These are phyloP conservation scores for Lanius ludovicianus DNA, from an alignment of 2,113 vertebrate genomes.

Conservation along the genomic window DNA sequence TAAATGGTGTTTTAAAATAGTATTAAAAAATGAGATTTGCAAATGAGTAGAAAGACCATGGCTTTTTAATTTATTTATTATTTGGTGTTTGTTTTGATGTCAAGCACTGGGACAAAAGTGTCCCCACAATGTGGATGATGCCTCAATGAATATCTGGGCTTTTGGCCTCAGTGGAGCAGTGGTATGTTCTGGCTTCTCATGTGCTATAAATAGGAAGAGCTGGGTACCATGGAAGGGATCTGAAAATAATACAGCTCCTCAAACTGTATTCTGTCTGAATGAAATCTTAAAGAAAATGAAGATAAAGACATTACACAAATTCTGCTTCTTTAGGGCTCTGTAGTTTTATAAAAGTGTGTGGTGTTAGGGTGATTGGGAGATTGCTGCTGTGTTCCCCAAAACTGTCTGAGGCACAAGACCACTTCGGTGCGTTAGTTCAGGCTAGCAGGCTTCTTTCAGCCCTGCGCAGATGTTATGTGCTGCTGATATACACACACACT, in stretches of 20 bases:
- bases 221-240: background rate
- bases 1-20: background rate
- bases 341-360: no score
- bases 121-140: background rate
- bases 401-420: no score
- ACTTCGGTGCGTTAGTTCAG: no score
- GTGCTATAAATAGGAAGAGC: background rate
- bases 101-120: background rate
- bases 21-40: background rate
- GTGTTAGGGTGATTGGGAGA: no score
- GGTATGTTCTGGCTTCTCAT: background rate
- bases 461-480: no score
- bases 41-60: background rate
- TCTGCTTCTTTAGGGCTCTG: background rate
- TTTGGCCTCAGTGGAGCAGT: background rate
- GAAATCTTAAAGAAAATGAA: background rate
- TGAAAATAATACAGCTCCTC: background rate
- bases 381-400: no score
- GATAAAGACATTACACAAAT: background rate
- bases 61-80: background rate
- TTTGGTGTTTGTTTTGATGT: background rate
- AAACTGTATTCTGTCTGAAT: background rate
- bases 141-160: background rate
- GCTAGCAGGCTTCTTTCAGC: no score
- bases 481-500: no score